phyloP scores from a whole-genome alignment of 2,797 vertebrate genomes.

The Chloroceryle inda region DNA sequence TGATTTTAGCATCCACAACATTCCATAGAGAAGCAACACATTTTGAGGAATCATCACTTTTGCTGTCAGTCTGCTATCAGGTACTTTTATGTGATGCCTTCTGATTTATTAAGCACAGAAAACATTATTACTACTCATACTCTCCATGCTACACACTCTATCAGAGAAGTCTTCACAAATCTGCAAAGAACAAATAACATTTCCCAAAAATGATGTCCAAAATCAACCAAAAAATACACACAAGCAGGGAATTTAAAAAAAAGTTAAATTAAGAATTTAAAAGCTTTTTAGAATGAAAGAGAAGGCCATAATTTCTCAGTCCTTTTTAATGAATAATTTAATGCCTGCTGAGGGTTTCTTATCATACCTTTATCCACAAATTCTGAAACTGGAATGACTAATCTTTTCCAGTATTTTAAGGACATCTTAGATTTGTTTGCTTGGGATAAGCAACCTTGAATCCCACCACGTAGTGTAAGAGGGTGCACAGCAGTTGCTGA shows the following conservation, averaged over 20 bases:
- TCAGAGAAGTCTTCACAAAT: background rate
- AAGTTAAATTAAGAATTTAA: background rate
- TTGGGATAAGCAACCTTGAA: background rate
- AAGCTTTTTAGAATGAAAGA: background rate
- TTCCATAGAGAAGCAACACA: background rate
- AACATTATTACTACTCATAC: background rate
- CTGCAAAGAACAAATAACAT: background rate
- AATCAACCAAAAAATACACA: background rate
- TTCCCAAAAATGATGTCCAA: background rate
- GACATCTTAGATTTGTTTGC: background rate
- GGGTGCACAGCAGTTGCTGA: background rate
- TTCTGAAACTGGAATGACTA: background rate
- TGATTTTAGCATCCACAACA: background rate
- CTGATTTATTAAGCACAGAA: background rate
- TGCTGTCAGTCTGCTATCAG: background rate
- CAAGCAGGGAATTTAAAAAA: background rate
- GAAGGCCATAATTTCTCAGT: background rate
- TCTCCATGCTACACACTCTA: background rate
- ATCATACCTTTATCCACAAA: background rate
- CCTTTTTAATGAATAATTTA: background rate
- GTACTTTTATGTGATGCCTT: background rate
- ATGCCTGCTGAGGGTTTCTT: background rate
- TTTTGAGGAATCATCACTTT: background rate
- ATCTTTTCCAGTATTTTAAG: background rate
- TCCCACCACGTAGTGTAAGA: background rate